phyloP scores from a whole-genome alignment of 1,140 invertebrate species.

The Dreissena polymorpha region DNA sequence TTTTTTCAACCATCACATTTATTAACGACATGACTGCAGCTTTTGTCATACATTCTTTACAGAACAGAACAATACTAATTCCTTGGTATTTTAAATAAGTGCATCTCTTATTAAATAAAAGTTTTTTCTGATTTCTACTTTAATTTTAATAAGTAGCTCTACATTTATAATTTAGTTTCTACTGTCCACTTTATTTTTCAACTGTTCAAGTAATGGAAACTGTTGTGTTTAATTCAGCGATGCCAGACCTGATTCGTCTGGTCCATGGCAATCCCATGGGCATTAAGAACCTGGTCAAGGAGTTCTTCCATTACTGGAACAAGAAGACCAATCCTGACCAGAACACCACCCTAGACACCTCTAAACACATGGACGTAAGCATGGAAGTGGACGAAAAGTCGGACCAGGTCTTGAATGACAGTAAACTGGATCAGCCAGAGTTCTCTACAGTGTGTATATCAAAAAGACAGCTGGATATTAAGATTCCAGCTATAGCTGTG shows the following conservation, averaged over 20 bases:
- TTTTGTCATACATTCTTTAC: too few relatives aligned
- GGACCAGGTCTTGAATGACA: slow-evolving; percentile 21
- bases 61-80: too few relatives aligned
- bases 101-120: too few relatives aligned
- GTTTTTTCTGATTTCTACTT: too few relatives aligned
- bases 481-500: slow-evolving; percentile 81
- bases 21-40: too few relatives aligned
- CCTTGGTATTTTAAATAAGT: too few relatives aligned
- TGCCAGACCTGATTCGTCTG: slow-evolving; percentile 85
- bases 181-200: too few relatives aligned
- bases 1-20: too few relatives aligned
- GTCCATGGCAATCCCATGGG: slow-evolving; percentile 86
- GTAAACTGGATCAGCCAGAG: slow-evolving; percentile 42
- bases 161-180: too few relatives aligned
- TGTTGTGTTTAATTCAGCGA: slow-evolving; percentile 76
- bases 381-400: slow-evolving; percentile 58
- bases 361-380: slow-evolving; percentile 27
- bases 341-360: background rate
- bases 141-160: too few relatives aligned
- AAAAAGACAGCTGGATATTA: slow-evolving; percentile 76
- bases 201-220: too few relatives aligned
- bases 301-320: slow-evolving; percentile 85
- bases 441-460: slow-evolving; percentile 64
- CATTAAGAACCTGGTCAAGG: slow-evolving; percentile 83
- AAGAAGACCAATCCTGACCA: slow-evolving; percentile 80